A percentile compares a stretch with the other conserved stretches of the same genome.
Conservation (phyloP, 1,140 invertebrate genomes). For the Stegodyphus mimosarum region DNA sequence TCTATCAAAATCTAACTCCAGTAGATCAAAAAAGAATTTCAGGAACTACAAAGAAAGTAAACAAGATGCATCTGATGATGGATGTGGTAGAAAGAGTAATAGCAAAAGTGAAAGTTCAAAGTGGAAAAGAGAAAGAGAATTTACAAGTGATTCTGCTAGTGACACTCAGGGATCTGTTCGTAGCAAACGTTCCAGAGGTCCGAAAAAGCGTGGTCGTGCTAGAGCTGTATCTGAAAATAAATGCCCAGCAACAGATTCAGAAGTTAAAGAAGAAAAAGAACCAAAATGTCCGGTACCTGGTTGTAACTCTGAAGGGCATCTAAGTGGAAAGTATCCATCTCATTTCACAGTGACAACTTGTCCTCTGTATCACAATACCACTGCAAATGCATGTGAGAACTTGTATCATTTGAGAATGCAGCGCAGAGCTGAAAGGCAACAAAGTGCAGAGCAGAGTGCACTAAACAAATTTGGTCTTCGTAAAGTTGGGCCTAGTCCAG, state of each 20-base stretch:
- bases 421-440: slow-evolving; percentile 23
- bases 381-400: slow-evolving; percentile 83
- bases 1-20: slow-evolving; percentile 8
- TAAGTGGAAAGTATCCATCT: slow-evolving; percentile 81
- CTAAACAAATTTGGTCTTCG: slow-evolving; percentile 56
- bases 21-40: background rate
- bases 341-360: slow-evolving; percentile 91
- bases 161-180: slow-evolving; percentile 17
- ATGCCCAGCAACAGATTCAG: background rate
- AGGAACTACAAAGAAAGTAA: slow-evolving; percentile 10
- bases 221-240: slow-evolving; percentile 5
- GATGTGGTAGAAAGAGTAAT: background rate
- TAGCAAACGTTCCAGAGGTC: slow-evolving; percentile 17
- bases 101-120: slow-evolving; percentile 27
- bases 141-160: slow-evolving; percentile 47
- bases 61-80: slow-evolving; percentile 25
- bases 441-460: slow-evolving; percentile 50
- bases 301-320: slow-evolving; percentile 90
- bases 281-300: slow-evolving; percentile 85
- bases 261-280: slow-evolving; percentile 68
- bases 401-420: slow-evolving; percentile 65
- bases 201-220: slow-evolving; percentile 29
- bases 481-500: slow-evolving; percentile 51
- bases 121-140: slow-evolving; percentile 27
- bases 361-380: slow-evolving; percentile 89